A percentile compares a stretch with the other conserved stretches of the same genome.
phyloP scores from a whole-genome alignment of 1,140 invertebrate genomes.

The Mercenaria mercenaria region DNA sequence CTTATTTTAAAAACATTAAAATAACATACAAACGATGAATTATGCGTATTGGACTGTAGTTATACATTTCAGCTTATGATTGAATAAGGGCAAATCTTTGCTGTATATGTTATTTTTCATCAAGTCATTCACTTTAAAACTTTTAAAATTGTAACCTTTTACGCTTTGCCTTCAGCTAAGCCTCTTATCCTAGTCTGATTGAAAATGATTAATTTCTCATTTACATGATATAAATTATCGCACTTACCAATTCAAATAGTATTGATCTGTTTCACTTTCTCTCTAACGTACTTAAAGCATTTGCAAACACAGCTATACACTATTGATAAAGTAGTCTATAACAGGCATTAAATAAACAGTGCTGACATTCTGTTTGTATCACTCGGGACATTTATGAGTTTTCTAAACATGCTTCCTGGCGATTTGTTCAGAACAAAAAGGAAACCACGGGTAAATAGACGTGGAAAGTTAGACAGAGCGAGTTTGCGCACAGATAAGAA shows the following conservation, averaged over 20 bases:
- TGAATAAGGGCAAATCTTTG: too few relatives aligned
- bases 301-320: background rate
- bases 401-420: slow-evolving; percentile 14
- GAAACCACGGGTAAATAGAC: background rate
- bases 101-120: too few relatives aligned
- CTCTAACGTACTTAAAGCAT: slow-evolving; percentile 1
- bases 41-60: too few relatives aligned
- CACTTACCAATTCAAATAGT: background rate
- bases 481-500: background rate
- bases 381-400: background rate
- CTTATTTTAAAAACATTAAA: too few relatives aligned
- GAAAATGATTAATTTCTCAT: slow-evolving; percentile 7
- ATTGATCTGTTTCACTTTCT: slow-evolving; percentile 50
- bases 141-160: slow-evolving; percentile 24
- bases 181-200: background rate
- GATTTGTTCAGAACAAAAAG: background rate
- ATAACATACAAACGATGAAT: too few relatives aligned
- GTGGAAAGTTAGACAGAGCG: background rate
- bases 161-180: background rate
- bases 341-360: slow-evolving; percentile 49
- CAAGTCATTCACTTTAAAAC: background rate
- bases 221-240: slow-evolving; percentile 13
- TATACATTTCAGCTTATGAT: too few relatives aligned
- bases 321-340: slow-evolving; percentile 39
- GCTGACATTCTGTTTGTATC: slow-evolving; percentile 33